Percentiles rank a stretch among this genome's conserved stretches.
These are phyloP conservation scores for Bombus impatiens DNA, from an alignment of 1,140 invertebrate genomes.

Conservation along the genomic window DNA sequence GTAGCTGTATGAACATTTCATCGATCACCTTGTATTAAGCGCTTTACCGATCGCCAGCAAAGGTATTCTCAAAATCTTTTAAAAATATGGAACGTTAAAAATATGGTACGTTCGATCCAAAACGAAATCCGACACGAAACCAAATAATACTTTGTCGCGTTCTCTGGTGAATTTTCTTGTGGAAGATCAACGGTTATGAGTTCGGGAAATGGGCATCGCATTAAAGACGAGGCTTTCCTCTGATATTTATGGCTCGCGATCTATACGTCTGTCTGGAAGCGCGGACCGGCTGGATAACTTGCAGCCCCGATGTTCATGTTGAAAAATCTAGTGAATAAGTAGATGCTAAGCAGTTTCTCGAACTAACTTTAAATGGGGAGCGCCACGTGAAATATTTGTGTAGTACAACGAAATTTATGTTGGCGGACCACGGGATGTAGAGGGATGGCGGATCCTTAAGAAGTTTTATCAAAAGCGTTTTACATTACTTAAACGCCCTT, in stretches of 20 bases:
- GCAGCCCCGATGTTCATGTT: slow-evolving; percentile 39
- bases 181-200: slow-evolving; percentile 65
- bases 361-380: slow-evolving; percentile 61
- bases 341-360: slow-evolving; percentile 65
- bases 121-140: background rate
- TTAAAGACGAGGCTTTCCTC: slow-evolving; percentile 56
- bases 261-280: slow-evolving; percentile 55
- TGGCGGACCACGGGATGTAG: background rate
- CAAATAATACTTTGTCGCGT: background rate
- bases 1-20: background rate
- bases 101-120: background rate
- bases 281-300: slow-evolving; percentile 27
- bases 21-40: too few relatives aligned
- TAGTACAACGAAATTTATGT: slow-evolving; percentile 52
- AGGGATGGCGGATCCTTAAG: slow-evolving; percentile 2
- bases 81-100: background rate
- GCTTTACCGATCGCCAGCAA: too few relatives aligned
- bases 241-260: slow-evolving; percentile 65
- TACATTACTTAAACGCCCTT: slow-evolving; percentile 33
- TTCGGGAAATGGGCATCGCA: slow-evolving; percentile 63
- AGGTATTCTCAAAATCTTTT: background rate
- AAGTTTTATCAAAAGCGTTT: slow-evolving; percentile 51
- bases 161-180: slow-evolving; percentile 56
- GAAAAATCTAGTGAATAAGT: slow-evolving; percentile 65
- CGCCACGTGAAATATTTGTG: slow-evolving; percentile 51